phyloP scores from a whole-genome alignment of 2,113 vertebrate genomes.

The Aythya baeri region DNA sequence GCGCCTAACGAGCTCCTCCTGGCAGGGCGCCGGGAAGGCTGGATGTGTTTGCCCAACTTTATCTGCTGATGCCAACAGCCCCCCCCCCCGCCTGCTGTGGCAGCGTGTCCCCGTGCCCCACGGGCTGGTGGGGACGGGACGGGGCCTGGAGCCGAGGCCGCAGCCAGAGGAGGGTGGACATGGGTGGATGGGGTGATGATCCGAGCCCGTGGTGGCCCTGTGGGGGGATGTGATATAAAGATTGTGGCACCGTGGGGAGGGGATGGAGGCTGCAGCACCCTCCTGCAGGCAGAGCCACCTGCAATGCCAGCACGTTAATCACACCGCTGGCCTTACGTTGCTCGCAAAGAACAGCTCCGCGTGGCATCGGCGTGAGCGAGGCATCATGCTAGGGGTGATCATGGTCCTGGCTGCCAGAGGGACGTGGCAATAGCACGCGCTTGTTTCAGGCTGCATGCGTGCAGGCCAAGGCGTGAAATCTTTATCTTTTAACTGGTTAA shows the following conservation, averaged over 20 bases:
- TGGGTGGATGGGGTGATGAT: rapidly evolving
- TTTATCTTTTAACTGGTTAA: background rate
- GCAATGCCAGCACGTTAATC: background rate
- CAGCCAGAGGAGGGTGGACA: too few species aligned
- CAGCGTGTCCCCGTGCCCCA: too few species aligned
- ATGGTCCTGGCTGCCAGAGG: background rate
- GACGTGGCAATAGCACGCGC: rapidly evolving
- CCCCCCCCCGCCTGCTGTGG: too few species aligned
- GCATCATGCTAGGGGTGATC: rapidly evolving
- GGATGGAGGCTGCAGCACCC: background rate
- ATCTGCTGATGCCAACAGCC: background rate
- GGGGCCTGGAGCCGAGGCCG: background rate
- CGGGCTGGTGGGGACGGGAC: too few species aligned
- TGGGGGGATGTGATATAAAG: rapidly evolving
- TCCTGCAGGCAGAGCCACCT: background rate
- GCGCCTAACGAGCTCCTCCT: rapidly evolving
- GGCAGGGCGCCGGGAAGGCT: background rate
- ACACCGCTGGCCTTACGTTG: background rate
- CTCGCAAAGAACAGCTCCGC: background rate
- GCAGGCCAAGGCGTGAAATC: background rate
- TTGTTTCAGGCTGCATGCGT: rapidly evolving
- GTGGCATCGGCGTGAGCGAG: background rate
- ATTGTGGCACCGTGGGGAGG: background rate
- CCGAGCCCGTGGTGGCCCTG: background rate
- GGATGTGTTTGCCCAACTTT: background rate